A percentile compares a stretch with the other conserved stretches of the same genome.
phyloP scores from a whole-genome alignment of 2,797 vertebrate species.

The Chloroceryle inda region DNA sequence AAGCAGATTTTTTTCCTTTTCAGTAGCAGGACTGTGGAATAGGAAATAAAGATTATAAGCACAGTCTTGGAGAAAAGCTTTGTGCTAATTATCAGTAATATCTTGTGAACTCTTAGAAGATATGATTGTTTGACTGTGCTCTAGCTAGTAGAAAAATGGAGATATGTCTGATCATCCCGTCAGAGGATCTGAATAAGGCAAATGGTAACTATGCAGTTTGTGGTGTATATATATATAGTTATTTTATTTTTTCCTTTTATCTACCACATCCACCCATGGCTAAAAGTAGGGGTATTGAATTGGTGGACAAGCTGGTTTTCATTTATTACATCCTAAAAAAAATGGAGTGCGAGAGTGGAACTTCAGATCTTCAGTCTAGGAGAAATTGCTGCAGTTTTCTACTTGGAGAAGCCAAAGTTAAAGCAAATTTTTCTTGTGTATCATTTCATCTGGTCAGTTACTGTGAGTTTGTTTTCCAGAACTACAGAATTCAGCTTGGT shows the following conservation, averaged over 20 bases:
- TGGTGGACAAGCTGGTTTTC: neutral
- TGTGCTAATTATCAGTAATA: neutral
- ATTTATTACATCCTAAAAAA: neutral
- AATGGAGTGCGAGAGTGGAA: neutral
- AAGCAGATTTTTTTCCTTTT: neutral
- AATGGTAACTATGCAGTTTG: neutral
- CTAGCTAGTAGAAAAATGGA: neutral
- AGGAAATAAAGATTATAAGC: neutral
- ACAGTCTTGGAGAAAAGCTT: neutral
- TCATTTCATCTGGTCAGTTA: neutral
- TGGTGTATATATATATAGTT: too few species aligned
- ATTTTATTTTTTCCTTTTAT: neutral
- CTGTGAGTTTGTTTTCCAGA: neutral
- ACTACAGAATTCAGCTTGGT: neutral
- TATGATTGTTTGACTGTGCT: neutral
- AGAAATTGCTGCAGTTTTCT: neutral
- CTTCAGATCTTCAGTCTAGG: neutral
- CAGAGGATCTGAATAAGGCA: neutral
- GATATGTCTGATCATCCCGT: neutral
- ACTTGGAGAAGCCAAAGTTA: neutral
- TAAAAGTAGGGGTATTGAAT: neutral
- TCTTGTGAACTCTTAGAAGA: neutral
- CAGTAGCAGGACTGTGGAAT: neutral
- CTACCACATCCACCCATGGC: fast-evolving
- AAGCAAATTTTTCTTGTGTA: neutral